These are phyloP conservation scores for Sphaeridia pumilis DNA, from an alignment of 2,888 invertebrate species.

Conservation along the genomic window DNA sequence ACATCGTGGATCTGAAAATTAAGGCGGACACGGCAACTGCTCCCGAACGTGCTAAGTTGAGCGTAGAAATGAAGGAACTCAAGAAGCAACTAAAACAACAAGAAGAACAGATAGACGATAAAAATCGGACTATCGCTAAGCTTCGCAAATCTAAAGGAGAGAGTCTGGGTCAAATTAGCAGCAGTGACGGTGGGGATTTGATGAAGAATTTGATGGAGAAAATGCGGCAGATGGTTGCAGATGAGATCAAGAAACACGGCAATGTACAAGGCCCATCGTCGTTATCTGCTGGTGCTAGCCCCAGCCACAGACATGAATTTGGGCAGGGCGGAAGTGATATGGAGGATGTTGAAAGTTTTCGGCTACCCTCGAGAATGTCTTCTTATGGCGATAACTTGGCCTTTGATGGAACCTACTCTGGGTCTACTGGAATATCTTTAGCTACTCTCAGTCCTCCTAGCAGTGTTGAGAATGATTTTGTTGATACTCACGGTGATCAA, in stretches of 20 bases:
- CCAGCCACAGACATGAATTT: too few relatives aligned
- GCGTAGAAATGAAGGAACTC: slow-evolving; percentile 4
- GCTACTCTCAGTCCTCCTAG: slow-evolving; percentile 2
- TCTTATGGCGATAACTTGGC: not conserved
- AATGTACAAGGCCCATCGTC: not conserved
- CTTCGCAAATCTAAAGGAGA: not conserved
- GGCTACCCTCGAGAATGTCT: not conserved
- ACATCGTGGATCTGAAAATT: not conserved
- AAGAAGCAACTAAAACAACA: not conserved
- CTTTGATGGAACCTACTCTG: not conserved
- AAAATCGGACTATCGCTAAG: not conserved
- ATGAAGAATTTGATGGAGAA: not conserved
- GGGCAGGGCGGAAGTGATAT: slow-evolving; percentile 3
- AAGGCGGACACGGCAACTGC: not conserved
- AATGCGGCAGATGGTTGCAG: not conserved
- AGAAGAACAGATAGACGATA: slow-evolving; percentile 6
- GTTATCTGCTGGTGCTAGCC: not conserved
- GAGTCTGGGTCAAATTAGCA: not conserved
- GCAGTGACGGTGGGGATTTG: not conserved
- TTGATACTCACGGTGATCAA: too few relatives aligned
- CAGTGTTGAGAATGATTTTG: not conserved
- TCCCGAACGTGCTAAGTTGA: not conserved
- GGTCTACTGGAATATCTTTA: not conserved
- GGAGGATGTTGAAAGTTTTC: not conserved
- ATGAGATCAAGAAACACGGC: not conserved